Conservation (phyloP, 2,113 vertebrate genomes). For the Gymnorhina tibicen region DNA sequence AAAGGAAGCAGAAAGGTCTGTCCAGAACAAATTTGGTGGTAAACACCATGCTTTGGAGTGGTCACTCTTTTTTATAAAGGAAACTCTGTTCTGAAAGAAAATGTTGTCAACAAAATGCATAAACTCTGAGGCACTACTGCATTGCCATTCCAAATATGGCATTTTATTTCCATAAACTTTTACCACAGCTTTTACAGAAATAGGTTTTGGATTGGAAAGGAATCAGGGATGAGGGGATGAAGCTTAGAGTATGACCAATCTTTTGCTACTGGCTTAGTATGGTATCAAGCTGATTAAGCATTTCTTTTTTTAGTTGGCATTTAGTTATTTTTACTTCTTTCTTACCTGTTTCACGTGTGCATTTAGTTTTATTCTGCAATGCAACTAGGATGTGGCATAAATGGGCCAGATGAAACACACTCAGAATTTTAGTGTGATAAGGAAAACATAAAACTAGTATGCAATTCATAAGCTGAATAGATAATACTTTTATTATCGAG, state of each 20-base stretch:
- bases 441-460: neutral
- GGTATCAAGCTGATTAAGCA: neutral
- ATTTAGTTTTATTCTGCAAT: neutral
- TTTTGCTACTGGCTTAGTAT: neutral
- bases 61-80: neutral
- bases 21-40: neutral
- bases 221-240: accelerated
- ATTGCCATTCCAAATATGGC: neutral
- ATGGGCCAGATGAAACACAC: neutral
- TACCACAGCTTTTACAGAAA: neutral
- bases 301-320: neutral
- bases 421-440: neutral
- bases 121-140: neutral
- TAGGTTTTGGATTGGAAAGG: neutral
- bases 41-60: neutral
- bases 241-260: neutral
- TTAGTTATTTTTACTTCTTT: neutral
- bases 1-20: neutral
- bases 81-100: neutral
- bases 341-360: neutral
- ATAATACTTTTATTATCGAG: neutral
- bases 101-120: neutral
- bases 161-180: neutral
- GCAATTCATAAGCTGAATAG: neutral
- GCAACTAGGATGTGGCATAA: neutral